A percentile compares a stretch with the other conserved stretches of the same genome.
Conservation (phyloP, 35 echinoderm and acorn worm genomes). For the Lytechinus pictus region DNA sequence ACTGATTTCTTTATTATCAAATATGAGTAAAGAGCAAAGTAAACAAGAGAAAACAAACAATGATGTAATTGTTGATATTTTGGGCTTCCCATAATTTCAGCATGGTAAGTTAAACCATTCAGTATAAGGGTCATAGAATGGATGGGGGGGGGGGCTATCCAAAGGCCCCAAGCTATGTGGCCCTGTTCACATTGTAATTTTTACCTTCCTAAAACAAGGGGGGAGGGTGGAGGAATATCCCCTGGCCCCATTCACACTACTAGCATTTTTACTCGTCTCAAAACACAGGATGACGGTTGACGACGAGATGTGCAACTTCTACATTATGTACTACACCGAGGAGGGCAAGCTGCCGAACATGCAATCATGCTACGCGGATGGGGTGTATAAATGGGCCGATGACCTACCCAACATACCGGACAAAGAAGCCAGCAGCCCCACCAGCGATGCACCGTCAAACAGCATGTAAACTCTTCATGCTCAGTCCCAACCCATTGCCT, state of each 20-base stretch:
- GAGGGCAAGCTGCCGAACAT: conserved; percentile 56
- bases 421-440: conserved; percentile 78
- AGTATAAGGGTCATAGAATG: too few species aligned
- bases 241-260: too few species aligned
- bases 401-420: conserved; percentile 84
- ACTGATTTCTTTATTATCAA: too few species aligned
- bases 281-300: background rate
- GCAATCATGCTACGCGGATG: conserved; percentile 58
- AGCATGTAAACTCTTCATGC: background rate
- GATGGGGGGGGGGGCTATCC: too few species aligned
- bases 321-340: conserved; percentile 96
- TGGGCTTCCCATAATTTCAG: too few species aligned
- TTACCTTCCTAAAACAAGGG: background rate
- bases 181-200: background rate
- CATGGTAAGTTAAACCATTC: too few species aligned
- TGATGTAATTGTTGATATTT: too few species aligned
- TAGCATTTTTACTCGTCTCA: too few species aligned
- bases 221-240: too few species aligned
- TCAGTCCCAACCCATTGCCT: background rate
- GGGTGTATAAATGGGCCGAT: conserved; percentile 71
- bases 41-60: too few species aligned
- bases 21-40: too few species aligned
- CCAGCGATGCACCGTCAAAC: conserved; percentile 4
- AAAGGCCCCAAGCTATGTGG: too few species aligned
- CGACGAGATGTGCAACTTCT: conserved; percentile 99